Evolutionary conservation across 2,797 vertebrate genomes (phyloP).

Genomic region (Onychomys arenicola): DNA sequence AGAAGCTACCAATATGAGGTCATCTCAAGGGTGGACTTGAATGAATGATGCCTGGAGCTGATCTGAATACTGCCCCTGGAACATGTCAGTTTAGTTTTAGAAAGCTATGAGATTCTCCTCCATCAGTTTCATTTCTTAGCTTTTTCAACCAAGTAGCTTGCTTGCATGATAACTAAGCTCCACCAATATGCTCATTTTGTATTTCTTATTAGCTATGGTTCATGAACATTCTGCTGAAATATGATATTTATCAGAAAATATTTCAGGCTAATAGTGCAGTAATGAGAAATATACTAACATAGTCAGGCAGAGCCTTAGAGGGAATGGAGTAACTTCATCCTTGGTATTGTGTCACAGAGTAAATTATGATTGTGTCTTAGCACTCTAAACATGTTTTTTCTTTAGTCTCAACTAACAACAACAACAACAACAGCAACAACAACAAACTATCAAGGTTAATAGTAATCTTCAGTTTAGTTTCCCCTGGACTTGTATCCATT

Average conservation of each 20-base stretch:
- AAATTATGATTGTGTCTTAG: neutral
- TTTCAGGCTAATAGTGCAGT: neutral
- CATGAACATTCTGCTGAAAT: constrained; percentile 9
- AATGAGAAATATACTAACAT: constrained; percentile 19
- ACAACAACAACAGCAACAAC: neutral
- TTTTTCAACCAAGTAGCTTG: neutral
- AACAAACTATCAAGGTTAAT: neutral
- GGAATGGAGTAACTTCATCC: neutral
- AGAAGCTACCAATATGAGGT: neutral
- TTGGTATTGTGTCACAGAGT: neutral
- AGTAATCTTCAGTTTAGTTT: constrained; percentile 40
- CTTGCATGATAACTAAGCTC: neutral
- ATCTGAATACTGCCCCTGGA: neutral
- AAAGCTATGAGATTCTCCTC: neutral
- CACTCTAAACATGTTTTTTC: neutral
- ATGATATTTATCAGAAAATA: constrained; percentile 52
- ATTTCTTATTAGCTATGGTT: neutral
- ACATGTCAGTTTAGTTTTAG: neutral
- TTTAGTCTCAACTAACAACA: neutral
- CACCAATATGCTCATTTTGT: neutral
- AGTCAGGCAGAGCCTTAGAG: neutral
- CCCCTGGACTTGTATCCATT: neutral
- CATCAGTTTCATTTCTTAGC: neutral
- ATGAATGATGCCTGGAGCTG: neutral
- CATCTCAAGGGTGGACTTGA: neutral